A percentile compares a stretch with the other conserved stretches of the same genome.
phyloP scores from a whole-genome alignment of 2,888 invertebrate genomes.

The Dugesia japonica region DNA sequence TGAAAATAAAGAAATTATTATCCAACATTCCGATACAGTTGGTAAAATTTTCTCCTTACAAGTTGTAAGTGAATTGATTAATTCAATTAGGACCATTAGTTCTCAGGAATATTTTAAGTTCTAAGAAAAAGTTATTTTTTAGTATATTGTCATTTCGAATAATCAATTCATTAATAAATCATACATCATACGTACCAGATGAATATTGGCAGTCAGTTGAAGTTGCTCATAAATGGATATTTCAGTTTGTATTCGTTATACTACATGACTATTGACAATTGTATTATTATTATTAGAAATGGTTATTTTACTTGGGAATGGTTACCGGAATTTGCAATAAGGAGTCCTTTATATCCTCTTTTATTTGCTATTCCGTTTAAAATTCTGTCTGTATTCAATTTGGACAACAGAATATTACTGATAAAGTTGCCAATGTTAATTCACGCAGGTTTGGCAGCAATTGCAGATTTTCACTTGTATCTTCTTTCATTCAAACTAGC shows the following conservation, averaged over 20 bases:
- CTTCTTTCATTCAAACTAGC: slow-evolving; percentile 49
- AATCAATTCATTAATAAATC: slow-evolving; percentile 53
- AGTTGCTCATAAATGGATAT: slow-evolving; percentile 71
- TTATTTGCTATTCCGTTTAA: slow-evolving; percentile 63
- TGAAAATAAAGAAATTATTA: not conserved
- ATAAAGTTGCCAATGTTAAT: slow-evolving; percentile 61
- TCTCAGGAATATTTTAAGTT: slow-evolving; percentile 40
- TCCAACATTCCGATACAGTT: not conserved
- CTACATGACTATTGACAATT: too few species aligned
- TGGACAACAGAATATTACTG: slow-evolving; percentile 56
- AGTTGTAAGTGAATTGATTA: too few species aligned
- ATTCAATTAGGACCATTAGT: slow-evolving; percentile 39
- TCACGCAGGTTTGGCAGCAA: slow-evolving; percentile 62
- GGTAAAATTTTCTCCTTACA: too few species aligned
- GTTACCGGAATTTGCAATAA: slow-evolving; percentile 57
- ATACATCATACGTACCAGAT: slow-evolving; percentile 79
- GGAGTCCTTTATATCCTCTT: slow-evolving; percentile 71
- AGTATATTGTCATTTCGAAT: slow-evolving; percentile 42
- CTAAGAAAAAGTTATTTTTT: slow-evolving; percentile 41
- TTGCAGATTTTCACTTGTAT: slow-evolving; percentile 61
- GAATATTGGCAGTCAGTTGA: slow-evolving; percentile 91
- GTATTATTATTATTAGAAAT: slow-evolving; percentile 52
- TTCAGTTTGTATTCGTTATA: slow-evolving; percentile 53
- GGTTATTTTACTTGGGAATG: slow-evolving; percentile 92
- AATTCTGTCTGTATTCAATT: slow-evolving; percentile 55